phyloP scores from a whole-genome alignment of 2,113 vertebrate species.

The Brachyhypopomus occidentalis region DNA sequence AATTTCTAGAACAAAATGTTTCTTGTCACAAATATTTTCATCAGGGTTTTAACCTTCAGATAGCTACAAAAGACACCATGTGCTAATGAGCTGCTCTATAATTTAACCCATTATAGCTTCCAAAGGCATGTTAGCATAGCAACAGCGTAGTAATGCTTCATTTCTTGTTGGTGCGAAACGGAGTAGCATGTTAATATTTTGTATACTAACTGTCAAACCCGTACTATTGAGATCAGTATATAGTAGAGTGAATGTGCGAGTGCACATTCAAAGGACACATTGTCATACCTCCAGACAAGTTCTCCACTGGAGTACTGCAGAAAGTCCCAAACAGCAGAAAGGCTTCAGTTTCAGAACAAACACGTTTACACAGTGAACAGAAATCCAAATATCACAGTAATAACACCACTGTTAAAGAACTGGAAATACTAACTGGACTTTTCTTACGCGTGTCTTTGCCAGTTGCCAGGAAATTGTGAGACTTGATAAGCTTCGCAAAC shows the following conservation, averaged over 20 bases:
- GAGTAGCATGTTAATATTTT: too few species aligned
- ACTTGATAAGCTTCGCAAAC: too few species aligned
- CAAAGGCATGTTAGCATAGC: too few species aligned
- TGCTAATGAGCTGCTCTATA: not conserved
- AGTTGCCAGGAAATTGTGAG: constrained; percentile 6
- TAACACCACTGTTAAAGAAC: constrained; percentile 8
- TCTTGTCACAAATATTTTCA: not conserved
- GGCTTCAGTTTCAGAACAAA: constrained; percentile 1
- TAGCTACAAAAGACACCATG: not conserved
- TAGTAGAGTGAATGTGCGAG: too few species aligned
- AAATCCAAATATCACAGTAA: constrained; percentile 1
- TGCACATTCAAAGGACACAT: constrained; percentile 20
- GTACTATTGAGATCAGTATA: too few species aligned
- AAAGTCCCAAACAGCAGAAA: not conserved
- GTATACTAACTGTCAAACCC: too few species aligned
- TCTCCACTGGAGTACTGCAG: constrained; percentile 8
- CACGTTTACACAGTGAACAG: constrained; percentile 13
- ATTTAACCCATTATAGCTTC: not conserved
- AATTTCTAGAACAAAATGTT: not conserved
- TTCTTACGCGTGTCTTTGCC: constrained; percentile 6
- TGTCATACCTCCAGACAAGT: constrained; percentile 7
- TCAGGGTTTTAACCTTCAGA: not conserved
- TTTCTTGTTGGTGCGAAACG: too few species aligned
- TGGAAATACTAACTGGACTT: constrained; percentile 3
- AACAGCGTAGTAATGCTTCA: too few species aligned